Base-by-base conservation (phyloP, 2,888 invertebrate species). In the Agonopterix alstromeriana region DNA sequence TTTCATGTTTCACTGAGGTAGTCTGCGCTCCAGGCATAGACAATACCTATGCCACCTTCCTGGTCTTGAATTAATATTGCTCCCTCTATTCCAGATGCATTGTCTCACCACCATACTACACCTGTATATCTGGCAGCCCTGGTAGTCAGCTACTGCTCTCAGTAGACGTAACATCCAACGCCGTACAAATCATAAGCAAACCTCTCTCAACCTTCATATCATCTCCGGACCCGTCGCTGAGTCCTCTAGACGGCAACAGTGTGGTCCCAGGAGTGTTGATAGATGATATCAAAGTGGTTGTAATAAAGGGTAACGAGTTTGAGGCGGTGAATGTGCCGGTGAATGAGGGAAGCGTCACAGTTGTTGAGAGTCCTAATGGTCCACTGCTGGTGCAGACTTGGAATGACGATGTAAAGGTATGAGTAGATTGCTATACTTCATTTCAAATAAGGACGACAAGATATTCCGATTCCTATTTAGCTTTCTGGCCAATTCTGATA, bases 31-130 rank as follows among this genome's bases (percentile, higher is more conserved):
- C n/a, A n/a, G n/a, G n/a, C n/a, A n/a, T n/a, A n/a, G n/a, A n/a
- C n/a, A n/a, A n/a, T n/a, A n/a, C n/a, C n/a, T n/a, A n/a, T n/a
- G n/a, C n/a, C n/a, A n/a, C n/a, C n/a, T n/a, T n/a, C n/a, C n/a
- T n/a, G n/a, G n/a, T n/a, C n/a, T n/a, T n/a, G n/a, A n/a, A n/a
- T n/a, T 45, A 42, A 17, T 4, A 27, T 27, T 27, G 27, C 27
- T 7, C 27, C 42, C 35, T 8, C 12, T 43, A 43, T 73, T 88
- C 47, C 78, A 92, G 92, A 55, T 95, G 95, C 72, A 70, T 91
- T 7, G 60, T 93, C 47, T 87, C 92, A 36, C 90, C 90, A 1
- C 90, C 91, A 5, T 92, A 91, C 71, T 93, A 92, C 73, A 90
- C 90, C 5, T 95, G 95, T 61, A 58, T 92, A 17, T 91, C 92